Evolutionary conservation across 37 sponge, comb jelly and placozoan genomes (phyloP).

Genomic region (Geodia barretti): DNA sequence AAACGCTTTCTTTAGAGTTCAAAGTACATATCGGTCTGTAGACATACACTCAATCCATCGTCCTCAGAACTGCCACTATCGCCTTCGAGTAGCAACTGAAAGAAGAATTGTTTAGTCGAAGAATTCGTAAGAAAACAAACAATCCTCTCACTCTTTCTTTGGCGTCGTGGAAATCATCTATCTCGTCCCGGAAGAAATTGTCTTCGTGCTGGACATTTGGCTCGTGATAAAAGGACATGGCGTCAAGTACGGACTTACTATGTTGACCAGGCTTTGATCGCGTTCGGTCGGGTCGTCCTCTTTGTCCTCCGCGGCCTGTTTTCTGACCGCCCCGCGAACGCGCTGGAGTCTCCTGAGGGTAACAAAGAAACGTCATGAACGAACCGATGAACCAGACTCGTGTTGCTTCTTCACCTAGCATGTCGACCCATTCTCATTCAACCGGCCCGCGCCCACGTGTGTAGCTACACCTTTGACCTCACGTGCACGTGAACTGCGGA

Average conservation of each 20-base stretch:
- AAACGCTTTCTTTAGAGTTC: too few relatives aligned
- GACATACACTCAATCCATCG: constrained; percentile 13
- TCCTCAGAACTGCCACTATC: constrained; percentile 36
- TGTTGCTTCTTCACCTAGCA: background rate
- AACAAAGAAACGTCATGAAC: background rate
- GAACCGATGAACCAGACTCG: background rate
- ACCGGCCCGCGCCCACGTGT: too few relatives aligned
- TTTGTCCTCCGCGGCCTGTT: background rate
- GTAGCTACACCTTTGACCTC: too few relatives aligned
- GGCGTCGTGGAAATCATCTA: constrained; percentile 45
- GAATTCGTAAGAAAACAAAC: background rate
- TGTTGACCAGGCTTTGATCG: background rate
- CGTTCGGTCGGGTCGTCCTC: background rate
- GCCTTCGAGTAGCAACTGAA: background rate
- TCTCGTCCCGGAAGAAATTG: constrained; percentile 51
- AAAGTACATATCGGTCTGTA: background rate
- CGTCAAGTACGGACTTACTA: background rate
- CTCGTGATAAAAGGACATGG: background rate
- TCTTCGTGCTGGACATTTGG: constrained; percentile 23
- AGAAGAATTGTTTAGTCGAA: background rate
- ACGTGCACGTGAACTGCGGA: too few relatives aligned
- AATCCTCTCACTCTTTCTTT: constrained; percentile 17
- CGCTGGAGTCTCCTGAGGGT: background rate
- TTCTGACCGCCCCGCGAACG: background rate
- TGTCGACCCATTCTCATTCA: background rate